Evolutionary conservation across 2,113 vertebrate species (phyloP).

Genomic region (Trinectes maculatus): DNA sequence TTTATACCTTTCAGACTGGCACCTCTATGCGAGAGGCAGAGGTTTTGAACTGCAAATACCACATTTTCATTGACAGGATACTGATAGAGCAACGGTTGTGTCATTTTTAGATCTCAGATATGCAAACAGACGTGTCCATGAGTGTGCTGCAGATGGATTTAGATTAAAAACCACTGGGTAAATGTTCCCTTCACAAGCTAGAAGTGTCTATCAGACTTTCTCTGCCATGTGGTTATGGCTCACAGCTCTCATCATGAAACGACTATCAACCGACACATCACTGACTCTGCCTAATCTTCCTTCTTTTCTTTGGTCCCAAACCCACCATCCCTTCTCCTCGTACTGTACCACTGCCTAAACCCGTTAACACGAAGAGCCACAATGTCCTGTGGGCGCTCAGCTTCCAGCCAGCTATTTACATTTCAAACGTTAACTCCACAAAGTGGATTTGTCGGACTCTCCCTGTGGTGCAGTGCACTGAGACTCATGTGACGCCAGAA

Average conservation of each 20-base stretch:
- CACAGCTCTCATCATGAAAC: not conserved
- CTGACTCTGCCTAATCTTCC: constrained; percentile 30
- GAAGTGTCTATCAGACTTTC: not conserved
- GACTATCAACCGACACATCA: constrained; percentile 24
- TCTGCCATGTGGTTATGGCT: not conserved
- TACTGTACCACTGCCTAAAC: not conserved
- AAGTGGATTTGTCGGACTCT: constrained; percentile 15
- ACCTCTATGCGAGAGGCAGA: no score
- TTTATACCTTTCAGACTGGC: not conserved
- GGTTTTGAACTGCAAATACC: no score
- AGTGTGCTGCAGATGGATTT: not conserved
- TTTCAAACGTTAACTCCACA: constrained; percentile 58
- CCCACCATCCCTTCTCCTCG: not conserved
- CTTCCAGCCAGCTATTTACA: constrained; percentile 49
- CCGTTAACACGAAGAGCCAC: constrained; percentile 1
- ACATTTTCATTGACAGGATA: not conserved
- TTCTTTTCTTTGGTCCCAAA: constrained; percentile 2
- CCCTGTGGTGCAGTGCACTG: constrained; percentile 8
- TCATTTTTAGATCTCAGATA: not conserved
- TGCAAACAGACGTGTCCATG: not conserved
- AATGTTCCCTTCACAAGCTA: not conserved
- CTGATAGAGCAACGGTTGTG: not conserved
- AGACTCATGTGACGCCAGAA: constrained; percentile 38
- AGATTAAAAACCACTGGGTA: no score
- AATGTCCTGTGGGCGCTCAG: not conserved